Percentiles rank a stretch among this genome's conserved stretches.
Evolutionary conservation across 2,888 invertebrate genomes (phyloP).

Genomic region (Heliconius ismenius): DNA sequence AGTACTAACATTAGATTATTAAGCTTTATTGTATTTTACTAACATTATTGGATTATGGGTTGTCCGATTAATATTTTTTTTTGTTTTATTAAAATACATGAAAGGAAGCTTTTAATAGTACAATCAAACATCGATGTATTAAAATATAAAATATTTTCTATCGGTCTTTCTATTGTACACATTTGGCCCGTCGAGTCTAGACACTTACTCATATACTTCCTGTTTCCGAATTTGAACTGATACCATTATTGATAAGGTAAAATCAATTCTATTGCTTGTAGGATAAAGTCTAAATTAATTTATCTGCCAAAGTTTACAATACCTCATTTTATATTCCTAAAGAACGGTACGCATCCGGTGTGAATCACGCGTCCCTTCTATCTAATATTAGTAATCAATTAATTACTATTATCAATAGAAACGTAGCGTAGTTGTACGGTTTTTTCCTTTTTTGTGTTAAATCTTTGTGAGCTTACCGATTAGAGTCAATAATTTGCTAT

Average conservation of each 20-base stretch:
- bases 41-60: too few relatives aligned
- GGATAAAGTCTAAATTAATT: not conserved
- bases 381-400: slow-evolving; percentile 30
- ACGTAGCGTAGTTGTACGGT: not conserved
- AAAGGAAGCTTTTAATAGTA: not conserved
- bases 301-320: not conserved
- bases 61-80: too few relatives aligned
- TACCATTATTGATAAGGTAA: not conserved
- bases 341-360: slow-evolving; percentile 32
- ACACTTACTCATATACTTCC: slow-evolving; percentile 42
- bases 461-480: not conserved
- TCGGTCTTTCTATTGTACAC: not conserved
- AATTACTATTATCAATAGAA: slow-evolving; percentile 19
- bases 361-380: slow-evolving; percentile 36
- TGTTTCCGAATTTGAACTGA: slow-evolving; percentile 37
- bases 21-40: too few relatives aligned
- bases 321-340: slow-evolving; percentile 34
- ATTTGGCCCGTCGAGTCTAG: slow-evolving; percentile 24
- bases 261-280: not conserved
- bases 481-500: too few relatives aligned
- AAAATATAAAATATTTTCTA: slow-evolving; percentile 1
- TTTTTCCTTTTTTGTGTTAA: not conserved
- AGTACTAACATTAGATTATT: too few relatives aligned
- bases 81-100: not conserved
- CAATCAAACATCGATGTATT: not conserved